phyloP scores from a whole-genome alignment of 2,113 vertebrate species.

The Tiliqua scincoides region DNA sequence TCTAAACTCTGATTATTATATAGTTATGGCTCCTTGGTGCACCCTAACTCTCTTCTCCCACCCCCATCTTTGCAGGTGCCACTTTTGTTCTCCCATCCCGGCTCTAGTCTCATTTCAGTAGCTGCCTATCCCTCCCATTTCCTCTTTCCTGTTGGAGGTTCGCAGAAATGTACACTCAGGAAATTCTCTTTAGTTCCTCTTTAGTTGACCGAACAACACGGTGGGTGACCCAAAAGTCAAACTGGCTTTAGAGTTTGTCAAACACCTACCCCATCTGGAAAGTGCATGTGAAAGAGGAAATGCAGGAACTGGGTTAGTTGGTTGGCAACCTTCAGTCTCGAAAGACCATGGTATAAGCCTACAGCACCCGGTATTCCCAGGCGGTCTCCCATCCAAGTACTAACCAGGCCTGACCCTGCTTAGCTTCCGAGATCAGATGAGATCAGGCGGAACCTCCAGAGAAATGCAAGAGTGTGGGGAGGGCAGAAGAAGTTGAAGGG shows the following conservation, averaged over 20 bases:
- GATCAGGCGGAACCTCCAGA: not conserved
- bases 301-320: not conserved
- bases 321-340: too few species aligned
- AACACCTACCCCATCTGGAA: not conserved
- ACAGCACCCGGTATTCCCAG: too few species aligned
- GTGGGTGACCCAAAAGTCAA: not conserved
- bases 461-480: not conserved
- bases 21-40: too few species aligned
- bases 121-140: not conserved
- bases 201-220: not conserved
- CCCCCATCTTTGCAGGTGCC: not conserved
- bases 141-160: not conserved
- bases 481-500: not conserved
- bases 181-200: slow-evolving; percentile 31
- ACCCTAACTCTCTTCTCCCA: not conserved
- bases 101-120: not conserved
- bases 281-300: not conserved
- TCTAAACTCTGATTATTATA: not conserved
- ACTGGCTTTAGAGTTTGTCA: not conserved
- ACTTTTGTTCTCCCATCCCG: too few species aligned
- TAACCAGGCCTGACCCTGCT: too few species aligned
- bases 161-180: not conserved
- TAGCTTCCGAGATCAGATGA: too few species aligned
- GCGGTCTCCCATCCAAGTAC: too few species aligned
- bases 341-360: too few species aligned